Base-by-base conservation (phyloP, 2,888 invertebrate species). In the Drosophila neutralis region DNA sequence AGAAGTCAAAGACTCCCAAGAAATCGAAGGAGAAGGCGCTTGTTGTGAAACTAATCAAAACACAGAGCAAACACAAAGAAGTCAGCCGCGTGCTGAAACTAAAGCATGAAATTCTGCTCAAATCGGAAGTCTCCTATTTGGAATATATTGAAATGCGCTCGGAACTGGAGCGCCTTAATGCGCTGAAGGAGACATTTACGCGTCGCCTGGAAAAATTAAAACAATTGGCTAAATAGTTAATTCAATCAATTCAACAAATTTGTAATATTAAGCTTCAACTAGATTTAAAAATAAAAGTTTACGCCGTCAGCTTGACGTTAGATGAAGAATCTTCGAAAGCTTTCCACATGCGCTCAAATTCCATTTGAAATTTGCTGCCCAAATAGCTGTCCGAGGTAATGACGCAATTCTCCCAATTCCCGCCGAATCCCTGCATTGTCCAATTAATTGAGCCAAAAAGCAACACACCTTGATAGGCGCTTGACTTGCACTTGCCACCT, bases 271-370 rank as follows among this genome's bases (percentile, higher is more conserved):
- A 49, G 36, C 15, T 36, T 64, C 24, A 51, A 53, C n/a, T 56
- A 69, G n/a, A 35, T 33, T 24, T 38, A 21, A 36, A 21, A 66
- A 45, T 45, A 24, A 36, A 38, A 21, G 8, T n/a, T 51, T 24
- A 24, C 7, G 33, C 31, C n/a, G n/a, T 3, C 5, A 0, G 2
- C 4, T 35, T 63, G 18, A 27, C 8, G 13, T 27, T 45, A 15
- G 18, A 21, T 33, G 6, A 6, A 33, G 58, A 49, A 11, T 38
- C 0, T 10, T 80, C 69, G 27, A 91, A 91, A 1, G 69, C 45
- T 38, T 58, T 38, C 93, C 93, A 93, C 91, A 93, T 90, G n/a
- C 92, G 89, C 35, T 81, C 69, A 59, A 91, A 93, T 72, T 93
- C 93, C 2, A 60, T 48, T 64, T 92, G 90, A 62, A 85, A 92